Percentiles rank a stretch among this genome's conserved stretches.
Conservation (phyloP, 2,113 vertebrate genomes). For the Ochotona curzoniae region DNA sequence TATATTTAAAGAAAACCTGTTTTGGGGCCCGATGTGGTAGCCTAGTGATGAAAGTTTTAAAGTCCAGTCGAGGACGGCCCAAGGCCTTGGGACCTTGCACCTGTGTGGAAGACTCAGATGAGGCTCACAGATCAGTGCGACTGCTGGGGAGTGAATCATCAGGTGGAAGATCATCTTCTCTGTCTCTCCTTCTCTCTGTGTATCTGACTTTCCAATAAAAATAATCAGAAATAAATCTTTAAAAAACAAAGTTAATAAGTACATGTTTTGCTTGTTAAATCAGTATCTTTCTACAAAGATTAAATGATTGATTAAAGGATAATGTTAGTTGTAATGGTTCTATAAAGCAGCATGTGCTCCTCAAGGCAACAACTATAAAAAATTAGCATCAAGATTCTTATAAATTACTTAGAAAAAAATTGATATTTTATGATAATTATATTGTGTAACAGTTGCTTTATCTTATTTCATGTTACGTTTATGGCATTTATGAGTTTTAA, state of each 20-base stretch:
- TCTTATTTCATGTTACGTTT: slow-evolving; percentile 45
- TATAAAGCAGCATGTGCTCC: slow-evolving; percentile 33
- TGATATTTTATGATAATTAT: slow-evolving; percentile 49
- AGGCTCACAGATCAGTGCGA: too few species aligned
- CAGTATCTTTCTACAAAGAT: background rate
- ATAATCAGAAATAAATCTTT: too few species aligned
- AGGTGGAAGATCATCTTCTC: too few species aligned
- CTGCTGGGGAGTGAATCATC: too few species aligned
- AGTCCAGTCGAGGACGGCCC: too few species aligned
- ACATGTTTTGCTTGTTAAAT: slow-evolving; percentile 12
- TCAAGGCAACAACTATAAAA: slow-evolving; percentile 20
- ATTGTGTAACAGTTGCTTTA: slow-evolving; percentile 32
- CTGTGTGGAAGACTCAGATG: too few species aligned
- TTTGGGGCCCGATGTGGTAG: too few species aligned
- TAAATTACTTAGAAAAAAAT: slow-evolving; percentile 32
- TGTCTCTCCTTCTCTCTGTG: too few species aligned
- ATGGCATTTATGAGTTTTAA: background rate
- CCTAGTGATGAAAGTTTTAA: too few species aligned
- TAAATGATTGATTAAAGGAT: slow-evolving; percentile 3
- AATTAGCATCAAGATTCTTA: slow-evolving; percentile 20
- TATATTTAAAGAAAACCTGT: too few species aligned
- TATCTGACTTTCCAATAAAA: too few species aligned
- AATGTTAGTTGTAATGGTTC: slow-evolving; percentile 42
- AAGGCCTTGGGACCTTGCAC: too few species aligned
- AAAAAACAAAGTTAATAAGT: background rate